Conservation (phyloP, 1,140 invertebrate species). For the Procambarus clarkii region DNA sequence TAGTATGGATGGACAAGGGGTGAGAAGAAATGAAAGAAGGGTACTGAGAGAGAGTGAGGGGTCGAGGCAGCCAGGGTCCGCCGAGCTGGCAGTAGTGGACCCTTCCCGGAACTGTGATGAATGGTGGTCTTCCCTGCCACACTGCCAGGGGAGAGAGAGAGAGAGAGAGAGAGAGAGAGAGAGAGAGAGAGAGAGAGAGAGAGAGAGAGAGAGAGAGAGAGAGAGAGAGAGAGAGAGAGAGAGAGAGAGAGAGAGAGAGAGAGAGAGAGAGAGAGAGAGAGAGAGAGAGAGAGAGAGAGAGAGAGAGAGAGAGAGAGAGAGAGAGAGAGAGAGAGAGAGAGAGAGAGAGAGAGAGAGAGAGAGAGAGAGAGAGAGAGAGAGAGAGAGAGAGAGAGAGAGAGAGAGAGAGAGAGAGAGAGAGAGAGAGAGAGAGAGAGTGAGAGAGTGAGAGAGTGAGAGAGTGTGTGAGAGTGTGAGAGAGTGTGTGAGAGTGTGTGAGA, state of each 20-base stretch:
- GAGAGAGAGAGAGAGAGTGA: not conserved
- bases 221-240: not conserved
- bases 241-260: not conserved
- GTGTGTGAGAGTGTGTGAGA: no score
- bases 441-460: constrained; percentile 28
- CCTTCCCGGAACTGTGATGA: no score
- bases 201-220: constrained; percentile 5
- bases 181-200: constrained; percentile 13
- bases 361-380: constrained; percentile 11
- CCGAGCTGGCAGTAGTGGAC: no score
- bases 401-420: constrained; percentile 11
- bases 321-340: constrained; percentile 13
- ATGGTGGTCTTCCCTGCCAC: no score
- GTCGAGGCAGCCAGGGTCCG: no score
- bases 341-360: constrained; percentile 6
- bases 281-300: constrained; percentile 6
- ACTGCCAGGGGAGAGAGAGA: not conserved
- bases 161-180: constrained; percentile 5
- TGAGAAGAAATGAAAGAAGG: no score
- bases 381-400: constrained; percentile 23
- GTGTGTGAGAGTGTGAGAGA: not conserved
- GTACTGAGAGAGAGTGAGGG: no score
- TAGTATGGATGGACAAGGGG: no score
- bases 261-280: constrained; percentile 9
- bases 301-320: not conserved